Base-by-base conservation (phyloP, 92 coral and sea anemone species). In the Umimayanthus chanpuru region DNA sequence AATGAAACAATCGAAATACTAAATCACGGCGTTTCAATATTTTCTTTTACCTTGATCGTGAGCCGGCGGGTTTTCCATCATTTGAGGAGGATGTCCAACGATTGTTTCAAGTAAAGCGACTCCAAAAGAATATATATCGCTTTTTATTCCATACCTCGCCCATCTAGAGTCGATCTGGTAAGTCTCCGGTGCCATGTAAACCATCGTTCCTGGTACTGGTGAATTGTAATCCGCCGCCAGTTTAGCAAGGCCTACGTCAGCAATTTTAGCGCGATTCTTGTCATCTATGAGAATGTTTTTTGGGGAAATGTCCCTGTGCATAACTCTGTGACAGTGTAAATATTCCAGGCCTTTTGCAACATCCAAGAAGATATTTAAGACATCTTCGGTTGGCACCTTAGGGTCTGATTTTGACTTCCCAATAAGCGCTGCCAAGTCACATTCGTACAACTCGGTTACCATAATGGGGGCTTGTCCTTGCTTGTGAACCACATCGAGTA, bases 151-250 rank as follows among this genome's bases (percentile, higher is more conserved):
- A 55, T 92, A 92, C 23, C 61, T 76, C 12, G 23, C 80, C 74
- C 10, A 36, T 25, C 73, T 6, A 11, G 81, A 44, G 68, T 25
- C 40, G 86, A 15, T 11, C n/a, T 11, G 11, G 78, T 43, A 83
- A 8, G 94, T 92, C 36, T 92, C 94, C 6, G 94, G 94, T 6
- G 94, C 94, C 94, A 89, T 92, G 70, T 92, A 92, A 1, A 88
- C 53, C 58, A 76, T 90, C 9, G 94, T 89, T 21, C 94, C 94
- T 2, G 94, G 94, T 9, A 89, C 90, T 2, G 94, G 94, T 30
- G 94, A 81, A 29, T 77, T n/a, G 39, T 26, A 88, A 11, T 41
- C 66, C 21, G 7, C 86, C 21, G 76, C 47, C 26, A 91, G 80
- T 71, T 86, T 92, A 18, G 94, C 94, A 6, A 92, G 85, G 44